These are phyloP conservation scores for Drosophila persimilis DNA, from an alignment of 1,140 invertebrate genomes.

Conservation along the genomic window DNA sequence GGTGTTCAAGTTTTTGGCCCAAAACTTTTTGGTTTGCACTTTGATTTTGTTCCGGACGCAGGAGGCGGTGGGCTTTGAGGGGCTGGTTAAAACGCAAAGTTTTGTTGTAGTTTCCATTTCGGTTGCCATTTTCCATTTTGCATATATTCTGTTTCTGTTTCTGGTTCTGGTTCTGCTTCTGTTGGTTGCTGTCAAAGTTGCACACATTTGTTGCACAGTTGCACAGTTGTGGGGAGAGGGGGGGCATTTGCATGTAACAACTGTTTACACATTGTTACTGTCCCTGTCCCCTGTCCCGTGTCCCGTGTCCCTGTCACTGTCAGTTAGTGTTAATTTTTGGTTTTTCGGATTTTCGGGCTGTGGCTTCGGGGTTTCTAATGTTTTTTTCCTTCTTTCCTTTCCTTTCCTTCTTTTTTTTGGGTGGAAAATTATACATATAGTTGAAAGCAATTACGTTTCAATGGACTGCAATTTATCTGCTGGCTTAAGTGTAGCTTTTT, in stretches of 20 bases:
- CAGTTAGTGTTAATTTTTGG: conserved; percentile 46
- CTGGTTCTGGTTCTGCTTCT: conserved; percentile 30
- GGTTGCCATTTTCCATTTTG: too few species aligned
- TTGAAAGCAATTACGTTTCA: too few species aligned
- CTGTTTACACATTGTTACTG: conserved; percentile 49
- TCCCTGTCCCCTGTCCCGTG: not conserved
- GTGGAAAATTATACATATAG: too few species aligned
- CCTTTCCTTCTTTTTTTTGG: too few species aligned
- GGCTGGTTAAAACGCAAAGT: conserved; percentile 29
- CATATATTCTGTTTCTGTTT: not conserved
- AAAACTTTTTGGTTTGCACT: conserved; percentile 23
- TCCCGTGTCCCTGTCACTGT: conserved; percentile 14
- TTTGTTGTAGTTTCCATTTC: conserved; percentile 12
- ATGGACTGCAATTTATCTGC: too few species aligned
- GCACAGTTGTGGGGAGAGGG: too few species aligned
- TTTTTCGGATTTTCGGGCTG: conserved; percentile 13
- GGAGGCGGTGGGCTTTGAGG: not conserved
- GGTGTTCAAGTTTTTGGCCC: conserved; percentile 10
- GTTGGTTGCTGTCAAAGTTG: conserved; percentile 39
- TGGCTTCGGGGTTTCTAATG: too few species aligned
- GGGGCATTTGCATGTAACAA: conserved; percentile 30
- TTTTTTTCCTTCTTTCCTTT: too few species aligned
- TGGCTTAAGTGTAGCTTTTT: too few species aligned
- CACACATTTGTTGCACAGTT: conserved; percentile 5
- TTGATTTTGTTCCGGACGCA: conserved; percentile 10